Conservation (phyloP, 2,113 vertebrate genomes). For the Globicephala melas region DNA sequence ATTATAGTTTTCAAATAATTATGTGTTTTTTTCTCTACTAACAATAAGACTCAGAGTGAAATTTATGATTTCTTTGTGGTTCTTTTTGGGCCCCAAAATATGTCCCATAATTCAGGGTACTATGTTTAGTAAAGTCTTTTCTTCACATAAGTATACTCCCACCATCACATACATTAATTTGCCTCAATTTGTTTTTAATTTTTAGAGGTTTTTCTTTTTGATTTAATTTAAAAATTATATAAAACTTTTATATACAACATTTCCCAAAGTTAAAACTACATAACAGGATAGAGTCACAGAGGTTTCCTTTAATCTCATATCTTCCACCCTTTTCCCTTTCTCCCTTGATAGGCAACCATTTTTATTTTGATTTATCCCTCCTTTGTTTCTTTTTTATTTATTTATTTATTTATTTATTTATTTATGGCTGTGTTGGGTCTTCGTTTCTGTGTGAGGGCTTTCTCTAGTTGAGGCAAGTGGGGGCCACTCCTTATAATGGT, state of each 20-base stretch:
- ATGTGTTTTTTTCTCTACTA: not conserved
- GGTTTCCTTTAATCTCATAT: slow-evolving; percentile 8
- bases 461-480: too few species aligned
- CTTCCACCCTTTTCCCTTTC: not conserved
- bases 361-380: slow-evolving; percentile 37
- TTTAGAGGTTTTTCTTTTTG: not conserved
- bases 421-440: too few species aligned
- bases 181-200: slow-evolving; percentile 36
- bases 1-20: not conserved
- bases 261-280: slow-evolving; percentile 24
- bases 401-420: not conserved
- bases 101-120: not conserved
- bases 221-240: slow-evolving; percentile 33
- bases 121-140: not conserved
- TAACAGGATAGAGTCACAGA: not conserved
- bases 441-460: too few species aligned
- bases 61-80: not conserved
- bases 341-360: not conserved
- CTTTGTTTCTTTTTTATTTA: slow-evolving; percentile 32
- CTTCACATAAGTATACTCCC: not conserved
- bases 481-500: too few species aligned
- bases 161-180: not conserved
- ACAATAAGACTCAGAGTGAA: not conserved
- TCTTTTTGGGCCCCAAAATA: not conserved
- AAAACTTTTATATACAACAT: not conserved